Evolutionary conservation across 1,140 invertebrate species (phyloP), one percentile per base, ranked within the genome.

Genomic region (Berghia stephanieae): DNA sequence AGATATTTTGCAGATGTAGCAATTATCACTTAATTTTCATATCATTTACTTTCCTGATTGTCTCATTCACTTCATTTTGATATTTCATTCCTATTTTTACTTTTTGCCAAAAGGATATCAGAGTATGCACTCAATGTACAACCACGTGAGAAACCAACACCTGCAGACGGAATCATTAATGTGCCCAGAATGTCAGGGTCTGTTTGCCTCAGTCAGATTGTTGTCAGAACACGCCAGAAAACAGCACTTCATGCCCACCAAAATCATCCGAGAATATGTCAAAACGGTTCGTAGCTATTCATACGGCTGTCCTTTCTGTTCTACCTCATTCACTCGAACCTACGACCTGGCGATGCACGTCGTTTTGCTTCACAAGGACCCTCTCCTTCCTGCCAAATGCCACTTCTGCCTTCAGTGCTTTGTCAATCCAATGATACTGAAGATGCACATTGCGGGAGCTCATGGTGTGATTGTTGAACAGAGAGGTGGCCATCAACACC

Each of bases 251-350:
- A 67, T 76, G 40, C 34, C 42, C 21, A 40, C 74, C 21, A 42
- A 40, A 8, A 60, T 68, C 31, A 57, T 76, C 31, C 67, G 52
- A 44, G 63, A 76, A 3, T 46, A 0, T n/a, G 46, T 66, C n/a
- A 60, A 49, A 40, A 68, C 42, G 36, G 63, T 31, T 4, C 24
- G 44, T 21, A 68, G 42, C 74, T 67, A 42, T 27, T 46, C 60
- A 2, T 76, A 76, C 74, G 67, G 74, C 63, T 76, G 74, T 60
- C 74, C 74, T 21, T 76, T 76, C 63, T 76, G 74, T 40, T n/a
- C n/a, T 16, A 42, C 42, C 34, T 49, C 74, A 3, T 68, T 76
- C 21, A 60, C 55, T 3, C 74, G 74, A 8, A 76, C 74, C 27
- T 76, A 76, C 42, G 74, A 76, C 27, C 34, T 76, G 63, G 74